Conservation (phyloP, 2,797 vertebrate genomes). For the Thaleichthys pacificus region DNA sequence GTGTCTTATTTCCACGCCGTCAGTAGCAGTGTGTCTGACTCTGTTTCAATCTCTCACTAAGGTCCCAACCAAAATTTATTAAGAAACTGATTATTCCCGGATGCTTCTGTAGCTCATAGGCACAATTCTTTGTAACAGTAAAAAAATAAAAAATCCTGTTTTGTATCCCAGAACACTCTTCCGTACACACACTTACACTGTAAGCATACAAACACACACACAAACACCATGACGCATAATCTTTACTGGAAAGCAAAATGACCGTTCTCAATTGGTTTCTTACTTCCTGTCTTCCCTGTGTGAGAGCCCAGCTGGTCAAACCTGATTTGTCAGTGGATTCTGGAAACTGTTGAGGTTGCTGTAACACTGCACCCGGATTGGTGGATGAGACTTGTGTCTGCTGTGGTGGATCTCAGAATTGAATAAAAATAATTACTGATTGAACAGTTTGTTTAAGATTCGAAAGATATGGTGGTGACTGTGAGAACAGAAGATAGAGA, state of each 20-base stretch:
- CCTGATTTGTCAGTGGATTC: conserved; percentile 40
- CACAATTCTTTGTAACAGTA: background rate
- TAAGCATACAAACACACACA: background rate
- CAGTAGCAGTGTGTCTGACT: background rate
- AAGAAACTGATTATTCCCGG: background rate
- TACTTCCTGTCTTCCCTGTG: background rate
- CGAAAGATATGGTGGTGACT: too few relatives aligned
- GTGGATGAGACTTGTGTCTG: background rate
- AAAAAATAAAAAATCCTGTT: too few relatives aligned
- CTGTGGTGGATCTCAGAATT: background rate
- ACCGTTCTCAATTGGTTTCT: conserved; percentile 9
- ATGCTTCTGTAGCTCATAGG: background rate
- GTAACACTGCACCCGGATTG: background rate
- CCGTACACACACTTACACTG: background rate
- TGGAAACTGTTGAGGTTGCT: conserved; percentile 3
- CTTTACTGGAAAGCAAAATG: conserved; percentile 27
- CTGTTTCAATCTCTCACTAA: background rate
- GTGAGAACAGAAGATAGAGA: too few relatives aligned
- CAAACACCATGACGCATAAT: background rate
- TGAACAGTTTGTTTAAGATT: too few relatives aligned
- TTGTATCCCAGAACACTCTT: background rate
- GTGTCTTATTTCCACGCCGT: background rate
- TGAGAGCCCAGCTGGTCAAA: conserved; percentile 31
- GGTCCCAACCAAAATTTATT: background rate
- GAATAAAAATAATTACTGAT: too few relatives aligned